These are phyloP conservation scores for Yponomeuta sedellus DNA, from an alignment of 2,888 invertebrate genomes.

Conservation along the genomic window DNA sequence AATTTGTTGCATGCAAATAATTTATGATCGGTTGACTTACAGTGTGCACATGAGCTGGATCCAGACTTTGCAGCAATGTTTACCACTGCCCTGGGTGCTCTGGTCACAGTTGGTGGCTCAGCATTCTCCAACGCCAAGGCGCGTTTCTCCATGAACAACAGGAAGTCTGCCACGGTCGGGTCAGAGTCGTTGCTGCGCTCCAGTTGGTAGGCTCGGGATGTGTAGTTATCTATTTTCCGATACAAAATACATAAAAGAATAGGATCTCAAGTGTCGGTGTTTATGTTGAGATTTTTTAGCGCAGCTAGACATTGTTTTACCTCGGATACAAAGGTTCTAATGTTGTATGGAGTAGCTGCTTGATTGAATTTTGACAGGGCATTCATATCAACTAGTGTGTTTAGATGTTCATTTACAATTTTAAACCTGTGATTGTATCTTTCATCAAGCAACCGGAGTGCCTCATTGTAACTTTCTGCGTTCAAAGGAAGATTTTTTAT, in stretches of 20 bases:
- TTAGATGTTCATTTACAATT: slow-evolving; percentile 20
- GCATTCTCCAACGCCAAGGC: slow-evolving; percentile 20
- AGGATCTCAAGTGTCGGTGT: slow-evolving; percentile 19
- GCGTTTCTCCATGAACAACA: slow-evolving; percentile 20
- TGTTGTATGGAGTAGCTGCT: background rate
- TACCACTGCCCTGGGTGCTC: background rate
- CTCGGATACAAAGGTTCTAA: slow-evolving; percentile 20
- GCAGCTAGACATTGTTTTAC: slow-evolving; percentile 21
- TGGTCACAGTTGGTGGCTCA: slow-evolving; percentile 2
- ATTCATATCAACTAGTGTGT: slow-evolving; percentile 18
- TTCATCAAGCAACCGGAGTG: slow-evolving; percentile 17
- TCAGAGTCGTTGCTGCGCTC: slow-evolving; percentile 15
- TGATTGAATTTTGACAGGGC: slow-evolving; percentile 4
- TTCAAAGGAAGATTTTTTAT: slow-evolving; percentile 22
- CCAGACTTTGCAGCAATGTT: background rate
- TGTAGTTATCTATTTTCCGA: slow-evolving; percentile 23
- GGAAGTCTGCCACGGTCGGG: slow-evolving; percentile 11
- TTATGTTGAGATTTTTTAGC: slow-evolving; percentile 19
- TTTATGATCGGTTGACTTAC: too few species aligned
- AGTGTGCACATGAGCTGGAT: slow-evolving; percentile 10
- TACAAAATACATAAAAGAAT: slow-evolving; percentile 21
- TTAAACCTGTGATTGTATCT: slow-evolving; percentile 20
- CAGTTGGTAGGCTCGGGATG: slow-evolving; percentile 19
- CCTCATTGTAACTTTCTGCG: slow-evolving; percentile 19
- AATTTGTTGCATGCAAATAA: too few species aligned